Evolutionary conservation across 30 jellyfish, hydroid and myxozoan species (phyloP).

Genomic region (Hydractinia echinata): DNA sequence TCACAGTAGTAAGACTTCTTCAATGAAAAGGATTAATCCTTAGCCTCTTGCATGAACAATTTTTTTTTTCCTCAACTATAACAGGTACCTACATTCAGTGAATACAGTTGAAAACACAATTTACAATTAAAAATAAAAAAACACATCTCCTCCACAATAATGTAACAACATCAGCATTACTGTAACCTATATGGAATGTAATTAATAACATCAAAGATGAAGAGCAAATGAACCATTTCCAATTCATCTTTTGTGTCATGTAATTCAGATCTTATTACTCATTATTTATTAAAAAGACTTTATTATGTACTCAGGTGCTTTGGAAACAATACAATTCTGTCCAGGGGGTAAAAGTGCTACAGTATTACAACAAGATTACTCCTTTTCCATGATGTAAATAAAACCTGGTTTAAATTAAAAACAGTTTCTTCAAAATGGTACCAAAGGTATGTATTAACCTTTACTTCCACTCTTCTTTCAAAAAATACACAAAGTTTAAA

Average conservation of each 20-base stretch:
- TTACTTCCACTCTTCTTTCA: too few species aligned
- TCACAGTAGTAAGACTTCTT: too few species aligned
- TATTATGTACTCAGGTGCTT: constrained; percentile 20
- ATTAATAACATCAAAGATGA: too few species aligned
- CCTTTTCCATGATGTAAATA: too few species aligned
- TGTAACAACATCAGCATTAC: neutral
- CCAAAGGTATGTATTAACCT: too few species aligned
- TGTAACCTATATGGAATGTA: too few species aligned
- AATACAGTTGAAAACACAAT: constrained; percentile 8
- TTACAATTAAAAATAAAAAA: neutral
- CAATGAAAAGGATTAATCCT: neutral
- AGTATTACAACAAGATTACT: too few species aligned
- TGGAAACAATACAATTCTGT: neutral
- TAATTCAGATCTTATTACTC: constrained; percentile 13
- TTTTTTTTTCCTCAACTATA: neutral
- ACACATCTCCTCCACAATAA: neutral
- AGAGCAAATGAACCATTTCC: neutral
- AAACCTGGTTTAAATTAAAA: too few species aligned
- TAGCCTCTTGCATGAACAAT: neutral
- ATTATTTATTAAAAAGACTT: constrained; percentile 6
- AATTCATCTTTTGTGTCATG: constrained; percentile 13
- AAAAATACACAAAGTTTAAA: too few species aligned
- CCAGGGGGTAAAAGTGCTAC: neutral
- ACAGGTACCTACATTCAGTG: constrained; percentile 13
- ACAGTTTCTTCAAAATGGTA: too few species aligned